Conservation (phyloP, 2,113 vertebrate genomes). For the Microtus montanus region DNA sequence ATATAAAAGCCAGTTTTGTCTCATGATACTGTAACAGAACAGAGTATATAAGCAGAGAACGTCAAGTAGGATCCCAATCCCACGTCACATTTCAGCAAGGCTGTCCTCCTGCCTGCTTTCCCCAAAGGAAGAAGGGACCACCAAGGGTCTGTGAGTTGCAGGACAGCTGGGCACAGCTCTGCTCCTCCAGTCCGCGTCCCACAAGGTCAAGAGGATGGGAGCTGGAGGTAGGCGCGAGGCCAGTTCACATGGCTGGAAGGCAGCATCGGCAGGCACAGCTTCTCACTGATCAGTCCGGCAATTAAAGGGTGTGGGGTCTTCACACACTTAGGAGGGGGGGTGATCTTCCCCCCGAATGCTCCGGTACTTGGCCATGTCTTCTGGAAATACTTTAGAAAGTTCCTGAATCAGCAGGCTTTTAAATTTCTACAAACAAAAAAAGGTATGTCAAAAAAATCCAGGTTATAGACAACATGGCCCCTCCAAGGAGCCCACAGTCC, state of each 20-base stretch:
- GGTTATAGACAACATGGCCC: fast-evolving
- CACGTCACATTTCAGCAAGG: background rate
- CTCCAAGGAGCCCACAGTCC: background rate
- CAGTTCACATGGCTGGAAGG: background rate
- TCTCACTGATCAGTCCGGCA: background rate
- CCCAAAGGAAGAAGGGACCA: background rate
- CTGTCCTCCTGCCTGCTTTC: background rate
- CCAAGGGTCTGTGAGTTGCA: background rate
- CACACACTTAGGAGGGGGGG: conserved; percentile 86
- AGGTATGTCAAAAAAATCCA: conserved; percentile 24
- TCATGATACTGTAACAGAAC: conserved; percentile 17
- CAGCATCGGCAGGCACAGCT: background rate
- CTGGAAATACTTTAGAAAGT: conserved; percentile 96
- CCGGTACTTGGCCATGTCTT: conserved; percentile 98
- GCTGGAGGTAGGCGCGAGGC: background rate
- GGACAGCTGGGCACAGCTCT: background rate
- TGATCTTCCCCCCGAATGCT: conserved; percentile 96
- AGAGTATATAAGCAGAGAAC: background rate
- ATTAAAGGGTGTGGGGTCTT: background rate
- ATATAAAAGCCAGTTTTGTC: conserved; percentile 33
- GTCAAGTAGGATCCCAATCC: background rate
- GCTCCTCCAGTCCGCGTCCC: background rate
- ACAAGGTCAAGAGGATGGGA: background rate
- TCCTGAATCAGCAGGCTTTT: conserved; percentile 97
- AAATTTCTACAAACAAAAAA: conserved; percentile 92